Base-by-base conservation (phyloP, 2,797 vertebrate genomes). In the Lutjanus campechanus region DNA sequence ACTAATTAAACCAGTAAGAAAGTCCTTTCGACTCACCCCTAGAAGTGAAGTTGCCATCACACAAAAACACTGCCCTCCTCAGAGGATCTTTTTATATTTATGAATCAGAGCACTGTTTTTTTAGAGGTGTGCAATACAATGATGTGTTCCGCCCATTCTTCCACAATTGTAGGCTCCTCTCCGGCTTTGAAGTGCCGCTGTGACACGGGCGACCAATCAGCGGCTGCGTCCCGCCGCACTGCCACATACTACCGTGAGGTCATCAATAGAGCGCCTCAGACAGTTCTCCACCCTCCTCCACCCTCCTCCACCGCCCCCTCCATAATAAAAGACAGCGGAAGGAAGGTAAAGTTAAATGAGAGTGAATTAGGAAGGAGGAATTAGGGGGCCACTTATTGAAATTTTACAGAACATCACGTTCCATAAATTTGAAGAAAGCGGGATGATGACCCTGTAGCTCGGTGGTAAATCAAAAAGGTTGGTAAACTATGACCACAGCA, bases 31-130 rank as follows among this genome's bases (percentile, higher is more conserved):
- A 99, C 98, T 99, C 98, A 99, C 98, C 98, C 98, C 98, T 95
- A 99, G 98, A 97, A 99, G 97, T 97, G 98, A 98, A 98, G 98
- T 98, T 98, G 98, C 98, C 98, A 99, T 99, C 98, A 96, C 98
- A 97, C 97, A 95, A 95, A 95, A 97, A 97, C 92, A 93, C 92
- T 96, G 97, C 97, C 98, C 98, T 98, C 98, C 97, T 98, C 96
- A 96, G 97, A 98, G 97, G 97, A 98, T 98, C 97, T 97, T 97
- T 99, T 98, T 98, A 98, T 99, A 99, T 98, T 98, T 98, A 99
- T 98, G 98, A 98, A 98, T 98, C 98, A 97, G 96, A 98, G 97
- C 97, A 94, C 95, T 97, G 97, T 97, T 97, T 98, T 97, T 98
- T 98, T 98, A 97, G 97, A 98, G 98, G 97, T 98, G 97, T 97